Evolutionary conservation across 64 coral and sea anemone genomes (phyloP).

Genomic region (Actinia equina): DNA sequence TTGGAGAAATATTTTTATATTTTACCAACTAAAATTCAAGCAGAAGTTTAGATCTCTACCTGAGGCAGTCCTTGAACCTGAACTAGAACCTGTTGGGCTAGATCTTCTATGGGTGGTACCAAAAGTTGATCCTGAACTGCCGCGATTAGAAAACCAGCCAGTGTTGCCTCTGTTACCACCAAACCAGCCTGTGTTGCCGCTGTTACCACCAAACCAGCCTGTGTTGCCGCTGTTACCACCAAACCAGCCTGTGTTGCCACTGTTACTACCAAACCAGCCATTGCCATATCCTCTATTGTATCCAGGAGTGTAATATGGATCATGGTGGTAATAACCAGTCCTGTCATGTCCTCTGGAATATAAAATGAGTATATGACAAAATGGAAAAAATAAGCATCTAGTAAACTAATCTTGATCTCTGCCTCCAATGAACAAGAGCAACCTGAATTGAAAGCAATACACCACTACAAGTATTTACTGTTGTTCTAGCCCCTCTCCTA

Average conservation of each 20-base stretch:
- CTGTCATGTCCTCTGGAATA: constrained; percentile 5
- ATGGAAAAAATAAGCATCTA: too few relatives aligned
- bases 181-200: too few relatives aligned
- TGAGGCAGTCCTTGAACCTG: constrained; percentile 24
- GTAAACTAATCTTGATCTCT: too few relatives aligned
- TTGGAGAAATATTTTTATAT: too few relatives aligned
- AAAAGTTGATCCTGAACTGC: constrained; percentile 11
- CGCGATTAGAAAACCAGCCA: neutral
- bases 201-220: constrained; percentile 16
- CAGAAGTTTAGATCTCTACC: neutral
- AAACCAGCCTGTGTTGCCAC: too few relatives aligned
- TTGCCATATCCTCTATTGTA: neutral
- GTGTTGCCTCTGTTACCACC: neutral
- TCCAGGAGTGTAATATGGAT: neutral
- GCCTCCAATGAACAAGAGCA: too few relatives aligned
- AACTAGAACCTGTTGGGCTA: constrained; percentile 19
- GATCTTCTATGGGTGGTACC: constrained; percentile 3
- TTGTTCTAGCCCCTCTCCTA: too few relatives aligned
- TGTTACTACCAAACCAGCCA: constrained; percentile 8
- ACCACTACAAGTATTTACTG: too few relatives aligned
- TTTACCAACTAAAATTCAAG: too few relatives aligned
- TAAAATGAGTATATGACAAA: neutral
- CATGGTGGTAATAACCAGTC: neutral
- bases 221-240: neutral
- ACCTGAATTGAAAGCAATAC: too few relatives aligned